phyloP scores from a whole-genome alignment of 2,888 invertebrate species.

The Neocrepidodera transversa region DNA sequence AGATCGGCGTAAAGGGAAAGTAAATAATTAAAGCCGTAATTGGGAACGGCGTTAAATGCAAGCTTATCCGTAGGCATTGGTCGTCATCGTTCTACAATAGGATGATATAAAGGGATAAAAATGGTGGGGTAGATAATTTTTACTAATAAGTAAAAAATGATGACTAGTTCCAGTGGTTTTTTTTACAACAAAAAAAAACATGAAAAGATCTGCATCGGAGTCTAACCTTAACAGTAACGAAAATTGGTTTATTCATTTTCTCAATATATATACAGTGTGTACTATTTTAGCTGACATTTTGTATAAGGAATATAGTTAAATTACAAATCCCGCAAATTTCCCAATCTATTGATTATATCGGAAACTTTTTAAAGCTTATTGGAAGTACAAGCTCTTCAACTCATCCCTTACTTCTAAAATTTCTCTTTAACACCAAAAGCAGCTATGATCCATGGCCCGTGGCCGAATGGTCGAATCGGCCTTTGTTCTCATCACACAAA shows the following conservation, averaged over 20 bases:
- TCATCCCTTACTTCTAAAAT: not conserved
- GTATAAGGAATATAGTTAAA: too few species aligned
- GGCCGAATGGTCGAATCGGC: constrained; percentile 3
- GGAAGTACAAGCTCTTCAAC: not conserved
- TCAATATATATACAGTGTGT: too few species aligned
- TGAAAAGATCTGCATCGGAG: too few species aligned
- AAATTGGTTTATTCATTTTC: too few species aligned
- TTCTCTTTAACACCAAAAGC: not conserved
- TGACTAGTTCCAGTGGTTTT: too few species aligned
- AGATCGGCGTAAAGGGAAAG: not conserved
- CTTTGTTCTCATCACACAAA: constrained; percentile 6
- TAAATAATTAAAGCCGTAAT: constrained; percentile 9
- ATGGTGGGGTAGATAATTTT: too few species aligned
- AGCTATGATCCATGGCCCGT: constrained; percentile 4
- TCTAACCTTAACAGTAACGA: too few species aligned
- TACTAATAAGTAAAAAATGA: too few species aligned
- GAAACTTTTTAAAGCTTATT: not conserved
- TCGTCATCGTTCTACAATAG: too few species aligned
- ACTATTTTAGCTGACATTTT: too few species aligned
- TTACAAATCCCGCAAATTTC: not conserved
- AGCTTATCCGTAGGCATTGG: not conserved
- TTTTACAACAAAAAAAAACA: too few species aligned
- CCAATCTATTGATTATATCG: not conserved
- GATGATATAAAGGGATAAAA: too few species aligned
- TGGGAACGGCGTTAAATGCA: constrained; percentile 1